Evolutionary conservation across 1,140 invertebrate species (phyloP), one percentile per base, ranked within the genome.

Genomic region (Ctenoplectra terminalis): DNA sequence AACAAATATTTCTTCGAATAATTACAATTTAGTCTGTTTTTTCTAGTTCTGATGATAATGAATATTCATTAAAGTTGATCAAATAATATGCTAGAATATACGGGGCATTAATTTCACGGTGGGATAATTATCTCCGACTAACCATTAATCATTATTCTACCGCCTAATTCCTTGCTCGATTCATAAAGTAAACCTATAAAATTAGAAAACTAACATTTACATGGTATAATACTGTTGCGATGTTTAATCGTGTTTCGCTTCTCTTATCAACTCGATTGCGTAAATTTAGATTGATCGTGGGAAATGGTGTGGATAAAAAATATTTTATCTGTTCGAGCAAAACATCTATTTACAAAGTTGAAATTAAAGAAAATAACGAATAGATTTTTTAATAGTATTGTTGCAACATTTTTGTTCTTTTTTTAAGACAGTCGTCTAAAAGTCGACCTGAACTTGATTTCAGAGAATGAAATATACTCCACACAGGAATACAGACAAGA

Each of bases 401-500:
- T 29, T 37, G 6, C 1, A 13, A 9, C 6, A 13, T 43, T 23
- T n/a, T 29, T 4, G 1, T 1, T 29, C n/a, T 29, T 26, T 8
- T 17, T 17, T 26, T 23, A 6, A n/a, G 29, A 26, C 1, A 46
- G 1, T 34, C 8, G 26, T 43, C 2, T 43, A 37, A 67, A 77
- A 20, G 8, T 4, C 46, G 34, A n/a, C 3, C 11, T 31, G 3
- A 61, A 72, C 82, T 74, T 77, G 26, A 50, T 92, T 91, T 37
- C 83, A 92, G 92, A 89, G 63, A 88, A 76, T 81, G 87, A 87
- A 84, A 83, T 92, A 67, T 93, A 92, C 81, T 82, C 90, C 54
- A 56, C 87, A 40, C 87, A 87, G 74, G 90, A 91, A 64, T 92
- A 89, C 67, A 85, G 91, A 69, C 92, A 92, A 64, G 92, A 93